A percentile compares a stretch with the other conserved stretches of the same genome.
phyloP scores from a whole-genome alignment of 1,140 invertebrate species.

The Drosophila kikkawai region DNA sequence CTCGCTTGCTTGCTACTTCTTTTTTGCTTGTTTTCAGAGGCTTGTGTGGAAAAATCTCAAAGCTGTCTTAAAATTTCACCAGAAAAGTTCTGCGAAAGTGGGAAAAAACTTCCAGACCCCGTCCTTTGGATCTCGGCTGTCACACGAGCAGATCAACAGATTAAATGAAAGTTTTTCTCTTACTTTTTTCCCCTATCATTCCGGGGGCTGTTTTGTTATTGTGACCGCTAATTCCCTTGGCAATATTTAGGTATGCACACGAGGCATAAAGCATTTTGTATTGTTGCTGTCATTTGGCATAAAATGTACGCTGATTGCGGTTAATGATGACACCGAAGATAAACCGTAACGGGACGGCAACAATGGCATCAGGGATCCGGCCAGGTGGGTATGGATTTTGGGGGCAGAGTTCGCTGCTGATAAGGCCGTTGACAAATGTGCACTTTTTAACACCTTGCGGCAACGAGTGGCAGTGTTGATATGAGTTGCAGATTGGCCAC shows the following conservation, averaged over 20 bases:
- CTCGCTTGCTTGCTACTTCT: constrained; percentile 25
- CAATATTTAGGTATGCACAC: constrained; percentile 54
- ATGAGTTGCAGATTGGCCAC: constrained; percentile 21
- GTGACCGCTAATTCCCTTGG: constrained; percentile 54
- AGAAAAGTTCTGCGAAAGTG: constrained; percentile 51
- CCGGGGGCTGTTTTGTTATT: constrained; percentile 27
- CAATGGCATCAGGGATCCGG: constrained; percentile 17
- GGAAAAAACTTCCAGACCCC: constrained; percentile 45
- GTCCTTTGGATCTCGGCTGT: constrained; percentile 30
- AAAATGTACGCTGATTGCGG: constrained; percentile 73
- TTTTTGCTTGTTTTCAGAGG: constrained; percentile 44
- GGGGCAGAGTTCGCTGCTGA: constrained; percentile 19
- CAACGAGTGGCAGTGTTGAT: constrained; percentile 14
- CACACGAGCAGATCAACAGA: constrained; percentile 78
- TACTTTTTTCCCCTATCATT: constrained; percentile 28
- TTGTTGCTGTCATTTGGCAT: constrained; percentile 69
- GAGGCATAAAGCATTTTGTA: constrained; percentile 65
- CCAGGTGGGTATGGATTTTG: constrained; percentile 8
- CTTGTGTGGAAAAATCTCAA: constrained; percentile 71
- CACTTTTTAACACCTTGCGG: constrained; percentile 58
- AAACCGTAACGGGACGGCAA: constrained; percentile 31
- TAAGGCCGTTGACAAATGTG: constrained; percentile 59
- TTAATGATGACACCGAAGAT: constrained; percentile 78
- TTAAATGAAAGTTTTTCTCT: constrained; percentile 70
- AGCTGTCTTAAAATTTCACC: constrained; percentile 74